phyloP scores from a whole-genome alignment of 2,888 invertebrate genomes.

The Taphrorychus bicolor region DNA sequence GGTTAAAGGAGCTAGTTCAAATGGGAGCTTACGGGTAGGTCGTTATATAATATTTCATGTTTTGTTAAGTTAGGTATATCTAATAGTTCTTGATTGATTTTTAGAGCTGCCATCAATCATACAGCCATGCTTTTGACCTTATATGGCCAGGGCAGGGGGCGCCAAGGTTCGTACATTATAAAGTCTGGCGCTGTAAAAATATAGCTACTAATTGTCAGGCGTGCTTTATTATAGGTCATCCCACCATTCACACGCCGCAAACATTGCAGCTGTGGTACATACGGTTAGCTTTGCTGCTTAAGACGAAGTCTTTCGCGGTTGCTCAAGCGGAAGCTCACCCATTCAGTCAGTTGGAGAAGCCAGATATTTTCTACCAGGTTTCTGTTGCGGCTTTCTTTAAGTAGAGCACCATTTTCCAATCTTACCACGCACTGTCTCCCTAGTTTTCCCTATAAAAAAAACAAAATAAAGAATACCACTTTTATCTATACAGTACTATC shows the following conservation, averaged over 20 bases:
- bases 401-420: neutral
- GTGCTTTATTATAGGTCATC: conserved; percentile 62
- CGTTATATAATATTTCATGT: no score
- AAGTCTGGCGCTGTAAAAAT: no score
- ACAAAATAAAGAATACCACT: conserved; percentile 44
- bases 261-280: conserved; percentile 93
- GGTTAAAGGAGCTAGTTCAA: conserved; percentile 15
- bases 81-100: conserved; percentile 4
- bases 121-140: conserved; percentile 81
- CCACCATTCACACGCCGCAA: conserved; percentile 85
- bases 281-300: conserved; percentile 82
- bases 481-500: conserved; percentile 73
- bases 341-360: conserved; percentile 87
- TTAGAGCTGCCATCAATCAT: conserved; percentile 84
- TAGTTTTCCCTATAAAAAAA: neutral
- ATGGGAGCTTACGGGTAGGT: conserved; percentile 27
- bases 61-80: neutral
- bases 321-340: conserved; percentile 85
- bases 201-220: no score
- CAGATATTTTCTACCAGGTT: conserved; percentile 88
- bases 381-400: neutral
- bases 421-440: neutral
- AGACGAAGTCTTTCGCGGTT: conserved; percentile 78
- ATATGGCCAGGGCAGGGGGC: conserved; percentile 85
- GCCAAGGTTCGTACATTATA: no score